Evolutionary conservation across 2,888 invertebrate genomes (phyloP).

Genomic region (Temnothorax unifasciatus): DNA sequence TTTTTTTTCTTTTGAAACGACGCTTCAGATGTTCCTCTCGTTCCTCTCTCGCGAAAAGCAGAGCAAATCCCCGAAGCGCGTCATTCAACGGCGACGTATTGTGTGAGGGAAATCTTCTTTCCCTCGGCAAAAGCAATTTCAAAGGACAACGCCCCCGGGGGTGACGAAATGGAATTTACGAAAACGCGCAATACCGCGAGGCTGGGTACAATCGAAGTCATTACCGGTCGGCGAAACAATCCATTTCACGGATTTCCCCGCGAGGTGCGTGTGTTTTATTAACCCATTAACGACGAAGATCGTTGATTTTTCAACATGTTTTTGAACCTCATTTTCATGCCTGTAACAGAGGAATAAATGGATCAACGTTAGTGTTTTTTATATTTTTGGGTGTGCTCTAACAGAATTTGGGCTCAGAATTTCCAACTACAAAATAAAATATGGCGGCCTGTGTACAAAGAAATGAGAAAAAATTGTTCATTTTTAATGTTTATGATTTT

Average conservation of each 20-base stretch:
- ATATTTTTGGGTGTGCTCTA: no score
- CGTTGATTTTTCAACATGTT: no score
- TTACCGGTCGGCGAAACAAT: conserved; percentile 45
- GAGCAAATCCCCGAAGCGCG: conserved; percentile 53
- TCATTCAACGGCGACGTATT: conserved; percentile 51
- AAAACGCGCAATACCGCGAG: conserved; percentile 42
- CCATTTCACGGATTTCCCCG: conserved; percentile 4
- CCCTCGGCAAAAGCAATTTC: conserved; percentile 47
- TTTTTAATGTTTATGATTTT: no score
- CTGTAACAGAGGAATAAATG: no score
- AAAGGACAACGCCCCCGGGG: conserved; percentile 49
- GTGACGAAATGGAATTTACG: conserved; percentile 49
- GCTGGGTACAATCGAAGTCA: conserved; percentile 41
- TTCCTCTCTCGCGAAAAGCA: conserved; percentile 16
- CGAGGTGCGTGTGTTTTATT: conserved; percentile 38
- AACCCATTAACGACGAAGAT: no score
- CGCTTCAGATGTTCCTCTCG: conserved; percentile 12
- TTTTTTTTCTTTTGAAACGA: neutral
- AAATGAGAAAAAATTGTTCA: no score
- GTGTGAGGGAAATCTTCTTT: conserved; percentile 43
- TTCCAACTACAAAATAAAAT: no score
- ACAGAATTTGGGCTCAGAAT: no score
- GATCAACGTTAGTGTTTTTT: no score
- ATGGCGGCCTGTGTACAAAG: no score
- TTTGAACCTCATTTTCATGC: no score